phyloP scores from a whole-genome alignment of 53 echinoderm and acorn worm genomes.

The Echinarachnius parma region DNA sequence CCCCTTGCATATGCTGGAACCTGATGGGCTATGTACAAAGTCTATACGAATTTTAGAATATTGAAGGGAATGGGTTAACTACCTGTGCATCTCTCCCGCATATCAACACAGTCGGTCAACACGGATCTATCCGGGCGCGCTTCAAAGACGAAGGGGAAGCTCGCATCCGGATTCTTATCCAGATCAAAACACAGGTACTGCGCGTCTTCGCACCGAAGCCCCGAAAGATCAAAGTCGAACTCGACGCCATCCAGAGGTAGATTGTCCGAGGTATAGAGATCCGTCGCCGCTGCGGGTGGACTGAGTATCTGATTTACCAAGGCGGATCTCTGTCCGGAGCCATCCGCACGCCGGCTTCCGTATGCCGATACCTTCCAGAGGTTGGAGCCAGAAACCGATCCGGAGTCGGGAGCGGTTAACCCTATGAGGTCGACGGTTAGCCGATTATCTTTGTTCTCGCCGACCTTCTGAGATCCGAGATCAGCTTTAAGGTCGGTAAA shows the following conservation, averaged over 20 bases:
- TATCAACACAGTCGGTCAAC: constrained; percentile 55
- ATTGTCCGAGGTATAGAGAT: constrained; percentile 18
- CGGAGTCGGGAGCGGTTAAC: constrained; percentile 49
- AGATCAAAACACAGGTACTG: constrained; percentile 50
- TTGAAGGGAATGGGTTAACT: no score
- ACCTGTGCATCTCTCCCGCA: constrained; percentile 69
- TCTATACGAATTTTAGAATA: no score
- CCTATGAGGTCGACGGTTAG: constrained; percentile 56
- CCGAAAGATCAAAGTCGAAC: constrained; percentile 36
- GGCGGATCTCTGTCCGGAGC: constrained; percentile 27
- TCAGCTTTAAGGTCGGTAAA: constrained; percentile 64
- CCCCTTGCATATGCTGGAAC: no score
- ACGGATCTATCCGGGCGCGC: constrained; percentile 53
- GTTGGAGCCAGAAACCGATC: constrained; percentile 23
- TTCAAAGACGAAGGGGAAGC: constrained; percentile 33
- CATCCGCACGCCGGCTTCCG: constrained; percentile 16
- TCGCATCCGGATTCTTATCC: constrained; percentile 44
- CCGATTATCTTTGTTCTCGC: constrained; percentile 54
- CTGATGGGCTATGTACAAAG: no score
- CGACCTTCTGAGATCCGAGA: constrained; percentile 46
- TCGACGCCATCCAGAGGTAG: constrained; percentile 36
- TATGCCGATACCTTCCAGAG: constrained; percentile 36
- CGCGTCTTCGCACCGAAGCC: constrained; percentile 36
- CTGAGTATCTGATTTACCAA: constrained; percentile 27
- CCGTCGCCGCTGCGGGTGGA: constrained; percentile 6